Evolutionary conservation across 2,797 vertebrate genomes (phyloP).

Genomic region (Miichthys miiuy): DNA sequence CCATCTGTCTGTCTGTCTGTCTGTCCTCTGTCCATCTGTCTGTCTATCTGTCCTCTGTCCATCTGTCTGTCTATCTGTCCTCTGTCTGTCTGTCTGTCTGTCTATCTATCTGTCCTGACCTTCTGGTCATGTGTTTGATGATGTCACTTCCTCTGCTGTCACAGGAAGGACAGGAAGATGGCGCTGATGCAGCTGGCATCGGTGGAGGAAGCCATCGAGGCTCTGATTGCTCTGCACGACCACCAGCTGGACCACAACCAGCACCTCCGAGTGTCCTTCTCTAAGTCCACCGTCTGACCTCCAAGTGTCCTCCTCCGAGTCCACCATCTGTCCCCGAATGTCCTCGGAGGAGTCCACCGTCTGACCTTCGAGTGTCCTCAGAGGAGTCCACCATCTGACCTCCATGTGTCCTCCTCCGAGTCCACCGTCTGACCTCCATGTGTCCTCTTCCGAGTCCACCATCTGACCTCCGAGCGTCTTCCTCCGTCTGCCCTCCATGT

Average conservation of each 20-base stretch:
- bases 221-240: slow-evolving; percentile 92
- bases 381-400: not conserved
- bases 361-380: not conserved
- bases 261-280: slow-evolving; percentile 93
- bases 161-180: slow-evolving; percentile 93
- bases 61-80: no score
- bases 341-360: not conserved
- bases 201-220: slow-evolving; percentile 93
- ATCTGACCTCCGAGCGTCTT: not conserved
- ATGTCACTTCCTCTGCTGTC: slow-evolving; percentile 42
- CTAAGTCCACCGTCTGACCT: slow-evolving; percentile 67
- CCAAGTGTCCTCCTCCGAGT: not conserved
- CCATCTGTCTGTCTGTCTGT: no score
- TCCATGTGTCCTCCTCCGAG: not conserved
- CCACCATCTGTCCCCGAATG: not conserved
- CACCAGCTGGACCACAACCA: slow-evolving; percentile 92
- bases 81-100: no score
- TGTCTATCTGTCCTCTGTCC: no score
- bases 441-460: not conserved
- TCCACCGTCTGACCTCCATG: not conserved
- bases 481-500: not conserved
- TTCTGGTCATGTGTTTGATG: slow-evolving; percentile 6
- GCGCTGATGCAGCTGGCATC: slow-evolving; percentile 92
- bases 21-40: no score
- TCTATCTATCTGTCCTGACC: no score